Evolutionary conservation across 2,888 invertebrate species (phyloP), one percentile per base, ranked within the genome.

Genomic region (Hypomecis atomaria): DNA sequence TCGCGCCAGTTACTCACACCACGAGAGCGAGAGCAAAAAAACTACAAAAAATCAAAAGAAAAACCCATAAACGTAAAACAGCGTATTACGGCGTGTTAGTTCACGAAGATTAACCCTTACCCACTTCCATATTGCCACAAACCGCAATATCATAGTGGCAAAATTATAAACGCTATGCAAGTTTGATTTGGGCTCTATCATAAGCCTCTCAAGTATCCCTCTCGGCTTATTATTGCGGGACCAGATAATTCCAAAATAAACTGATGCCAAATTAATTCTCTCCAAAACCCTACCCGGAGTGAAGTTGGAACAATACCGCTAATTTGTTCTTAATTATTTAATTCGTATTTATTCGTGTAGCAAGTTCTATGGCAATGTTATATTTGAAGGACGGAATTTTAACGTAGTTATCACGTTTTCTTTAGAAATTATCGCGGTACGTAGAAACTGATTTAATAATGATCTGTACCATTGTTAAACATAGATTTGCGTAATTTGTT

Each of bases 251-350:
- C 58, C 62, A 57, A 67, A 66, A 66, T 70, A 68, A 67, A 67
- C 62, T 65, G 54, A 67, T 66, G 67, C 59, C 57, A 50, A 67
- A 66, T 66, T 58, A 62, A 66, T 71, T 71, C 66, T 44, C 62
- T 59, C 65, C 61, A 63, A 60, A 71, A 70, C 61, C 69, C 58
- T 45, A 63, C 62, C 63, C 67, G 40, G 23, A 62, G 68, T 60
- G 54, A 33, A 54, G 65, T 67, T 70, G 57, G 49, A 69, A 70
- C 67, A 70, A 72, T 66, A 62, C 68, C 59, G 60, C 56, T 71
- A 66, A 69, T 71, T 69, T 67, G 55, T 45, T 53, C 56, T 60
- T 65, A 60, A 65, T 60, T 60, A 23, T 23, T 23, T 23, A 23
- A 23, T 23, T 23, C 23, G 23, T 23, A 23, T 23, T 23, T 23